Base-by-base conservation (phyloP, 2,113 vertebrate species). In the Nothobranchius furzeri region DNA sequence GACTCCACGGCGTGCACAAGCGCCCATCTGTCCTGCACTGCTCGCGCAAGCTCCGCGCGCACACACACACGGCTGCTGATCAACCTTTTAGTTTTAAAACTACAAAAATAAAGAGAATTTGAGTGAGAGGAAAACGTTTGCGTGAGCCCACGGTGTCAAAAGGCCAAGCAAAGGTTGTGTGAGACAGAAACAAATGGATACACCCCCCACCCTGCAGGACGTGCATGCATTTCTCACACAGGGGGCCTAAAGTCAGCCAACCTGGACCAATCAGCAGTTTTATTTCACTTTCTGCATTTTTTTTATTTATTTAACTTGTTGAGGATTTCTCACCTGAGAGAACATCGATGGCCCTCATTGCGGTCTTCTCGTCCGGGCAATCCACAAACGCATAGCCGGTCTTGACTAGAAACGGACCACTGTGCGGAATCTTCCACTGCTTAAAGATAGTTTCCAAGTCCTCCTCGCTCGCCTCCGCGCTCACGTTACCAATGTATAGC, bases 301-400 rank as follows among this genome's bases (percentile, higher is more conserved):
- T 17, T 36, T 17, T 20, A n/a, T 20, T 20, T 20, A 20, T 8
- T 14, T 13, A 7, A 12, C 12, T 50, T 43, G 10, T 11, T 48
- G 13, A 35, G 49, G 36, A 61, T 59, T 3, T 53, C 94, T 95
- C 94, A 98, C 97, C 97, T 96, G 97, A 98, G 92, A 99, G 93
- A 85, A 94, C 90, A 83, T 98, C 97, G 88, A 99, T 99, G 93
- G 97, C 97, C 94, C 94, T 97, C 95, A 98, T 98, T 56, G 97
- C 97, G 89, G 95, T 94, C 92, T 94, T 95, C 73, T 99, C 97
- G 91, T 99, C 97, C 65, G 96, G 96, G 91, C 96, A 98, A 91
- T 98, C 97, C 90, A 99, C 96, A 90, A 99, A 99, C 87, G 97
- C 97, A 89, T 98, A 99, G 82, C 97, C 96, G 52, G 93, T 95